A percentile compares a stretch with the other conserved stretches of the same genome.
These are phyloP conservation scores for Drosophila testacea DNA, from an alignment of 2,888 invertebrate genomes.

Conservation along the genomic window DNA sequence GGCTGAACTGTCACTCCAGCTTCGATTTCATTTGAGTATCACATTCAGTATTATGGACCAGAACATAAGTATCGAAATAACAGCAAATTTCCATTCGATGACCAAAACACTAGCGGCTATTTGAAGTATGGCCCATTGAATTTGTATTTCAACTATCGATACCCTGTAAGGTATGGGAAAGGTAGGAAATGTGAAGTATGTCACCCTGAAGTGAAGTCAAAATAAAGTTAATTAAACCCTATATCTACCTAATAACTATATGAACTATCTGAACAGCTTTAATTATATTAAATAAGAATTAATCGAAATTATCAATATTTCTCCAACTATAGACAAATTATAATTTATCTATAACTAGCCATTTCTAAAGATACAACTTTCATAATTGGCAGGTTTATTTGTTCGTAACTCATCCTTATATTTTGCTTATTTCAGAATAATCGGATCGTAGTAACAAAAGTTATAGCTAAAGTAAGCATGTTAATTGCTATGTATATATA, in stretches of 20 bases:
- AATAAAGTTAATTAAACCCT: neutral
- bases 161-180: conserved; percentile 8
- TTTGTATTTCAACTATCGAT: neutral
- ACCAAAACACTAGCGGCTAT: conserved; percentile 32
- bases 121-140: neutral
- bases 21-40: neutral
- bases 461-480: neutral
- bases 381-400: neutral
- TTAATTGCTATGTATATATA: no score
- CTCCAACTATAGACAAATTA: neutral
- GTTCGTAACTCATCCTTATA: neutral
- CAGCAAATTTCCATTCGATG: conserved; percentile 33
- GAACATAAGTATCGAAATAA: conserved; percentile 22
- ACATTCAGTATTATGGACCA: conserved; percentile 19
- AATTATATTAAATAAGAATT: neutral
- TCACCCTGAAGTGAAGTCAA: no score
- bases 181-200: no score
- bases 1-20: conserved; percentile 22
- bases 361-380: neutral
- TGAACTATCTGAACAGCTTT: no score
- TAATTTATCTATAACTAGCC: neutral
- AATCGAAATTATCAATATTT: neutral
- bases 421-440: neutral
- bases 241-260: neutral
- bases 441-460: neutral